Evolutionary conservation across 1,140 invertebrate genomes (phyloP).

Genomic region (Bombyx mori): ASM3026992v2 NC_085110.1:6859001-6859500

Average conservation of each 20-base stretch:
- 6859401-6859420: slow-evolving; percentile 71
- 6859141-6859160: slow-evolving; percentile 58
- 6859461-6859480: slow-evolving; percentile 83
- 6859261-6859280: slow-evolving; percentile 74
- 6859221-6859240: slow-evolving; percentile 61
- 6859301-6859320: slow-evolving; percentile 56
- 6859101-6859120: slow-evolving; percentile 57
- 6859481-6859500: slow-evolving; percentile 53
- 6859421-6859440: slow-evolving; percentile 53
- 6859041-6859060: slow-evolving; percentile 57
- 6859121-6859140: slow-evolving; percentile 65
- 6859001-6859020: slow-evolving; percentile 65
- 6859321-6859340: slow-evolving; percentile 53
- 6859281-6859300: slow-evolving; percentile 59
- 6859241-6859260: slow-evolving; percentile 70
- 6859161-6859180: slow-evolving; percentile 76
- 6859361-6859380: slow-evolving; percentile 70
- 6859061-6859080: slow-evolving; percentile 70
- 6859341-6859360: slow-evolving; percentile 51
- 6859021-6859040: slow-evolving; percentile 63
- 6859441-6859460: slow-evolving; percentile 79
- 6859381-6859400: slow-evolving; percentile 85
- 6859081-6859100: slow-evolving; percentile 70
- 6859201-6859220: slow-evolving; percentile 76
- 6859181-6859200: slow-evolving; percentile 91